Conservation (phyloP, 2,797 vertebrate genomes). For the Rhinella marina region DNA sequence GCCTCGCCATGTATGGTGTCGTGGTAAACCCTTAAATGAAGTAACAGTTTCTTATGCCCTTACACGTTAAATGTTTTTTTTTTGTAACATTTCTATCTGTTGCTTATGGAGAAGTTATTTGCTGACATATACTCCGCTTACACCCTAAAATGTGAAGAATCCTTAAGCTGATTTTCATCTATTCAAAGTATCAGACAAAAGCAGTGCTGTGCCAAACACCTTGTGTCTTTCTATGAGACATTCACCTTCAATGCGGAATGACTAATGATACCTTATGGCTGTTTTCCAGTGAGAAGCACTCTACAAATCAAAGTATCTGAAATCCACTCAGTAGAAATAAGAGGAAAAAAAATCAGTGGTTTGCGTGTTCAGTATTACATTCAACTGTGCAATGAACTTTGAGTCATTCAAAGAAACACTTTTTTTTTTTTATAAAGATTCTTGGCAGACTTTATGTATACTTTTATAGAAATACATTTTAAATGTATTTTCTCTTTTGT, state of each 20-base stretch:
- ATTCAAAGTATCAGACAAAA: constrained; percentile 41
- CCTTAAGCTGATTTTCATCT: constrained; percentile 4
- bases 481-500: not conserved
- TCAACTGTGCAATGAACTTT: constrained; percentile 14
- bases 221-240: constrained; percentile 35
- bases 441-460: not conserved
- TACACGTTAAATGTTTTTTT: not conserved
- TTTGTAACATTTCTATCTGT: not conserved
- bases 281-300: constrained; percentile 46
- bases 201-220: constrained; percentile 27
- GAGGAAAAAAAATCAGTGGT: not conserved
- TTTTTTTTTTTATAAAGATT: not conserved
- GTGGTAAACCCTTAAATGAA: too few species aligned
- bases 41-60: too few species aligned
- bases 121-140: constrained; percentile 6
- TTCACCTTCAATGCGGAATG: constrained; percentile 49
- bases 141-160: constrained; percentile 6
- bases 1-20: too few species aligned
- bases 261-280: constrained; percentile 49
- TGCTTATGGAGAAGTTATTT: not conserved
- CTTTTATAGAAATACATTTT: not conserved
- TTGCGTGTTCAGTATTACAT: constrained; percentile 24
- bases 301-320: constrained; percentile 44
- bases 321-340: constrained; percentile 15
- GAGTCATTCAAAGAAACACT: not conserved